Conservation (phyloP, 1,140 invertebrate species). For the Pteromalus puparum region DNA sequence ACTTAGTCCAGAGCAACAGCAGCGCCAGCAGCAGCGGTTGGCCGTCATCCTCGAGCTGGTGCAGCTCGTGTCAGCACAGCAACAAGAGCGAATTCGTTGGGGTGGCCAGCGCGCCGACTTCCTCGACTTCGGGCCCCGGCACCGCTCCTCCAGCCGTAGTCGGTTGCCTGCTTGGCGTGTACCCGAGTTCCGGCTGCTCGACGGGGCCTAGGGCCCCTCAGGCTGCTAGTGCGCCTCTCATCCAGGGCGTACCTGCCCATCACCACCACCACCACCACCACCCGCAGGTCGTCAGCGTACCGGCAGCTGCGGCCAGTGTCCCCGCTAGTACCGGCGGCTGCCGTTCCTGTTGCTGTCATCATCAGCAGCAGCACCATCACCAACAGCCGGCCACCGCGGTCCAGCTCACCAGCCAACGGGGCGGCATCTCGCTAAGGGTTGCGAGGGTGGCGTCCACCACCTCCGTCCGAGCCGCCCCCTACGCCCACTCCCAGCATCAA, state of each 20-base stretch:
- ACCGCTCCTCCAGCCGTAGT: conserved; percentile 68
- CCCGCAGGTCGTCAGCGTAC: conserved; percentile 62
- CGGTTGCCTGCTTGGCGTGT: conserved; percentile 77
- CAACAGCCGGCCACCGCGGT: conserved; percentile 64
- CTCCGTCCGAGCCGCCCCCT: conserved; percentile 75
- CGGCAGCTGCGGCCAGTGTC: conserved; percentile 57
- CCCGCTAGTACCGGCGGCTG: conserved; percentile 59
- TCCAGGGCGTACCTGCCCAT: conserved; percentile 58
- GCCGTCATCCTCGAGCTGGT: conserved; percentile 63
- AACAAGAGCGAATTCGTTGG: conserved; percentile 66
- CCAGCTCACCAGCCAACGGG: conserved; percentile 72
- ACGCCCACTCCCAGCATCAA: conserved; percentile 74
- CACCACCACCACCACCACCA: conserved; percentile 67
- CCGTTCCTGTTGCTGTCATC: conserved; percentile 47
- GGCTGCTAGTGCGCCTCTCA: conserved; percentile 57
- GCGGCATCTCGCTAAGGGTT: conserved; percentile 74
- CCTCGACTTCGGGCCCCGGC: conserved; percentile 70
- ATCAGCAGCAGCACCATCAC: conserved; percentile 58
- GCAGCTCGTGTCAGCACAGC: conserved; percentile 66
- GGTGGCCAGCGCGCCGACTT: conserved; percentile 67
- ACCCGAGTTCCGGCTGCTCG: conserved; percentile 72
- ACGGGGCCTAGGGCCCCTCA: conserved; percentile 75
- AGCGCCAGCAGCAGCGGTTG: conserved; percentile 54
- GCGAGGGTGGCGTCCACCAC: conserved; percentile 76
- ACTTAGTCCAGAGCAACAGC: conserved; percentile 40